Evolutionary conservation across 2,888 invertebrate species (phyloP), one percentile per base, ranked within the genome.

Genomic region (Orthosia gothica): DNA sequence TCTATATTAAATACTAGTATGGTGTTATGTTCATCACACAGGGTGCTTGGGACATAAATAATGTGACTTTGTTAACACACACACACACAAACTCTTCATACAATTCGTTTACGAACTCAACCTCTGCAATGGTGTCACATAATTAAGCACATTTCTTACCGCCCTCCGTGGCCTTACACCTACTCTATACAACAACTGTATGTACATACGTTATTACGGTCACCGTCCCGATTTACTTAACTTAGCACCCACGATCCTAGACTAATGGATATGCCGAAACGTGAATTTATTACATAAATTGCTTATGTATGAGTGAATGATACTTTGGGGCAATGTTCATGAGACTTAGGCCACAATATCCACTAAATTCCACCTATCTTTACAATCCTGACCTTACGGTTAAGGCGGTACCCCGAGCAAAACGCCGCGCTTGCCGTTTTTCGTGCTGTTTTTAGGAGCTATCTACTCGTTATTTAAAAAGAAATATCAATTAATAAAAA

Each of bases 231-330:
- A 90, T 86, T n/a, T 83, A 88, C 88, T 89, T 87, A 88, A 75
- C 89, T 91, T 94, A 95, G 95, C 95, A 95, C 95, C 95, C 94
- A 91, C 92, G 86, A 90, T 89, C 87, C 89, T 92, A 92, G 90
- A 92, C 90, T 92, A 93, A 92, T 90, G 89, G 92, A 94, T 94
- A 94, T 93, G 93, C 92, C 88, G 88, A 91, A 90, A 91, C 76
- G 83, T 90, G 84, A 89, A 89, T 86, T 84, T 85, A 83, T 76
- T 81, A 83, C 73, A 86, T 68, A 77, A 79, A 90, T 89, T 89
- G 88, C 89, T 89, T 86, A 82, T 63, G 73, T 86, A 82, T 63
- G 70, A 85, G 82, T 86, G 87, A 85, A 81, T 86, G 81, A 87
- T 79, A 79, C 74, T 81, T 88, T 90, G 91, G 91, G 91, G 91